phyloP scores from a whole-genome alignment of 2,113 vertebrate genomes.

The Calcarius ornatus region DNA sequence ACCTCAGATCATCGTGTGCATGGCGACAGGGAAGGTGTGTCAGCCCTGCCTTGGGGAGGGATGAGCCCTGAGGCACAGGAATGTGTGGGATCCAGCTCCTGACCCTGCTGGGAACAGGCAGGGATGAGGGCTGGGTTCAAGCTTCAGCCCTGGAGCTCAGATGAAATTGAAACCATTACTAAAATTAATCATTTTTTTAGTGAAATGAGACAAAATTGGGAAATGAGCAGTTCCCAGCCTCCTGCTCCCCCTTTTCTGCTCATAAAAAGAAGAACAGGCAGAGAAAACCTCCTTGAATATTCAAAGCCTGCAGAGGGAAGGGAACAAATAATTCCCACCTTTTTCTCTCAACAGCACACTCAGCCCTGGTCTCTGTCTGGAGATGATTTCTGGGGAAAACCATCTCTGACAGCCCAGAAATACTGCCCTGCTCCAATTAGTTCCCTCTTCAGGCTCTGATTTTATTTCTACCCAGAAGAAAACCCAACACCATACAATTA shows the following conservation, averaged over 20 bases:
- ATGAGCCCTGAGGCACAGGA: accelerated
- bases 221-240: neutral
- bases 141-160: neutral
- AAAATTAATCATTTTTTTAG: neutral
- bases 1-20: accelerated
- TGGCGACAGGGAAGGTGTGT: neutral
- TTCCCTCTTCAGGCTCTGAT: neutral
- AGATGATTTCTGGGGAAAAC: neutral
- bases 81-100: neutral
- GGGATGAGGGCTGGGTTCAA: neutral
- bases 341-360: neutral
- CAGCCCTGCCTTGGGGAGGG: neutral
- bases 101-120: neutral
- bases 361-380: neutral
- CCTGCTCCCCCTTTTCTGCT: neutral
- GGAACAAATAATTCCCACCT: neutral
- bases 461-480: neutral
- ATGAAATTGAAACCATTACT: neutral
- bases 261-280: neutral
- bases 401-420: neutral
- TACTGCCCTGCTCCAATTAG: neutral
- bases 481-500: neutral
- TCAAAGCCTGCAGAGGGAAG: neutral
- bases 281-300: neutral
- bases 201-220: neutral